Conservation (phyloP, 2,113 vertebrate species). For the Xiphorhynchus elegans region DNA sequence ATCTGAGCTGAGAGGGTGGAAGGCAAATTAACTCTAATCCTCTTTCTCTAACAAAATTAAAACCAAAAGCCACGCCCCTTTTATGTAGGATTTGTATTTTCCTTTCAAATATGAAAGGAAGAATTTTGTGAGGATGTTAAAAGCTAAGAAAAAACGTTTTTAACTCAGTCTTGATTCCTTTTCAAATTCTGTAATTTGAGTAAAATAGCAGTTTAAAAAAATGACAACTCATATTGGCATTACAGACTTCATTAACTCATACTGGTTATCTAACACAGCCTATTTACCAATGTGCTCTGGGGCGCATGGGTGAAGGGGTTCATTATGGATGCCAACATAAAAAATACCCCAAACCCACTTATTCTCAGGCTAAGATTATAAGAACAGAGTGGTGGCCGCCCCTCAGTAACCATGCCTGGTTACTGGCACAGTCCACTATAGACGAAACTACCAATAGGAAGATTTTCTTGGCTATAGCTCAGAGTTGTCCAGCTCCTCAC, state of each 20-base stretch:
- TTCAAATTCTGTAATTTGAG: neutral
- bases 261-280: neutral
- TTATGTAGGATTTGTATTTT: neutral
- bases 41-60: neutral
- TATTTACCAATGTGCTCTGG: neutral
- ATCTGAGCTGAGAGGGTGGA: neutral
- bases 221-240: neutral
- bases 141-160: neutral
- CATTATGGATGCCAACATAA: neutral
- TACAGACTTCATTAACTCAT: neutral
- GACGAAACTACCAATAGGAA: neutral
- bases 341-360: neutral
- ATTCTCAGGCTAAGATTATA: neutral
- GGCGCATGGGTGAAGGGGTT: rapidly evolving
- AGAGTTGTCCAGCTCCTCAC: neutral
- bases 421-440: neutral
- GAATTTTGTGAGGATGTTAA: neutral
- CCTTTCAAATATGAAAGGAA: neutral
- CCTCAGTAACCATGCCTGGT: neutral
- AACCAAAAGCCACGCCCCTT: neutral
- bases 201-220: neutral
- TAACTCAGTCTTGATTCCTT: neutral
- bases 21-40: neutral
- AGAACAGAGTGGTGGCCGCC: neutral
- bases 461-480: neutral